Conservation (phyloP, 2,888 invertebrate species). For the Plebejus argus region DNA sequence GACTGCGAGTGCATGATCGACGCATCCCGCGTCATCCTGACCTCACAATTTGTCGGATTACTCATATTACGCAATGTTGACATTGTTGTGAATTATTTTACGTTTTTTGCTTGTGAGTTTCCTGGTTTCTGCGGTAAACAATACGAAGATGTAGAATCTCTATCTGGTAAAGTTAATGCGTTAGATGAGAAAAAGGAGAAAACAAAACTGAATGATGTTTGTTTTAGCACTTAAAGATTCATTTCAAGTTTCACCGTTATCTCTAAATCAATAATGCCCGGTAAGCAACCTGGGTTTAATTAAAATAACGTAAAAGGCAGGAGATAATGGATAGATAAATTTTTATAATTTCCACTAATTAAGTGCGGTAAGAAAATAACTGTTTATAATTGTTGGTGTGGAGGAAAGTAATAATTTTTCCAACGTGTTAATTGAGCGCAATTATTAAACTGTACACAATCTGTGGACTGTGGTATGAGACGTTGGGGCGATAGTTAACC, state of each 20-base stretch:
- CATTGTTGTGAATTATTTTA: not conserved
- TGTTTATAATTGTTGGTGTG: conserved; percentile 17
- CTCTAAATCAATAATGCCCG: conserved; percentile 20
- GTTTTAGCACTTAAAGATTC: not conserved
- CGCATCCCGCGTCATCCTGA: conserved; percentile 52
- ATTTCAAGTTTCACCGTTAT: conserved; percentile 9
- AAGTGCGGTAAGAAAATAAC: conserved; percentile 15
- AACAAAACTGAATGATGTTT: not conserved
- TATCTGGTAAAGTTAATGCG: not conserved
- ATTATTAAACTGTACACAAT: not conserved
- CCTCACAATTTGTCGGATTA: conserved; percentile 10
- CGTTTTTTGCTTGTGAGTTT: not conserved
- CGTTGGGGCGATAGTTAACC: not conserved
- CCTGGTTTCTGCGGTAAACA: not conserved
- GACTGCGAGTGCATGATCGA: conserved; percentile 52
- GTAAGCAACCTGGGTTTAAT: conserved; percentile 3
- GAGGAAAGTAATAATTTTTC: conserved; percentile 22
- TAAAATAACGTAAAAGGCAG: conserved; percentile 18
- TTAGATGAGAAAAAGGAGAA: not conserved
- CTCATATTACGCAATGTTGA: not conserved
- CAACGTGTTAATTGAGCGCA: conserved; percentile 24
- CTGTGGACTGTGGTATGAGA: not conserved
- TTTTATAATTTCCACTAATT: conserved; percentile 29
- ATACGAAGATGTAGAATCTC: not conserved
- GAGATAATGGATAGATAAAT: conserved; percentile 15